These are phyloP conservation scores for Procavia capensis DNA, from an alignment of 2,113 vertebrate genomes.

Conservation along the genomic window DNA sequence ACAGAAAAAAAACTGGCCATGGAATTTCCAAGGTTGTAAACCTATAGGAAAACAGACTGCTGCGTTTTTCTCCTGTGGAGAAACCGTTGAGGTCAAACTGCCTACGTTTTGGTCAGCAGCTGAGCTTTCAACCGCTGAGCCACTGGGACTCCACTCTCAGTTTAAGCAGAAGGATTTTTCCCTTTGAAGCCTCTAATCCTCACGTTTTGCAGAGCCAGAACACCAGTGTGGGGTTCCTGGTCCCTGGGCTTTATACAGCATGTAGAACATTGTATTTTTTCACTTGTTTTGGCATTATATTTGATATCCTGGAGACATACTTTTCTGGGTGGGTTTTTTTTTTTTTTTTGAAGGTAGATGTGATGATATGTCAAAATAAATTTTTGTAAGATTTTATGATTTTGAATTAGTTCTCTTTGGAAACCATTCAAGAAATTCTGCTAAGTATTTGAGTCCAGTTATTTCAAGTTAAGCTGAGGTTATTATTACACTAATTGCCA, in stretches of 20 bases:
- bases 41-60: too few species aligned
- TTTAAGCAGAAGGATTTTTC: background rate
- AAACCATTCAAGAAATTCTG: constrained; percentile 24
- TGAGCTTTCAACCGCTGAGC: too few species aligned
- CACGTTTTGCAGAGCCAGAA: background rate
- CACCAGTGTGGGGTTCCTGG: background rate
- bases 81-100: too few species aligned
- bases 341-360: constrained; percentile 46
- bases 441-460: background rate
- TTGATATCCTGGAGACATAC: constrained; percentile 19
- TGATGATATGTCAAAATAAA: constrained; percentile 40
- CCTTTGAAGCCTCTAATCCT: background rate
- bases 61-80: too few species aligned
- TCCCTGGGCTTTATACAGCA: background rate
- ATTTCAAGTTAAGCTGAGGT: constrained; percentile 6
- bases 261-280: background rate
- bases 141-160: background rate
- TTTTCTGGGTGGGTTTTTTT: constrained; percentile 36
- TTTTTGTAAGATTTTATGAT: constrained; percentile 39
- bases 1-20: too few species aligned
- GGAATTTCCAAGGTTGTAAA: too few species aligned
- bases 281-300: constrained; percentile 4
- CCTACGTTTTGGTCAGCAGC: too few species aligned
- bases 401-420: constrained; percentile 44
- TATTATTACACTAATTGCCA: background rate